Evolutionary conservation across 2,797 vertebrate genomes (phyloP), one percentile per base, ranked within the genome.

Genomic region (Bradypodion ventrale): DNA sequence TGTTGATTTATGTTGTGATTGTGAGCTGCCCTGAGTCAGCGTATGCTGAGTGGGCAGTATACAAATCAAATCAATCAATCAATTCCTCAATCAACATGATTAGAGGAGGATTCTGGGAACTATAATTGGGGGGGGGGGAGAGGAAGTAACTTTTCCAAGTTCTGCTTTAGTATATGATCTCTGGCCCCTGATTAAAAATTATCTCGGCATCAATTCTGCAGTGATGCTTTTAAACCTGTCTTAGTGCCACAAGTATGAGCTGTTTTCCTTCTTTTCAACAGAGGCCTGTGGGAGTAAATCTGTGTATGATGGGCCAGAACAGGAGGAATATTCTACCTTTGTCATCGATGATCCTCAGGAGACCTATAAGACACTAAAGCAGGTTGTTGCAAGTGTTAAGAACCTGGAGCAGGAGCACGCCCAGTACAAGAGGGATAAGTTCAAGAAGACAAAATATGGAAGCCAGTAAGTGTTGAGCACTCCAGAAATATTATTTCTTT

Each of bases 211-310:
- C 5, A 37, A 9, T 63, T 78, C 32, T 49, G 25, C 23, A 25
- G 10, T 75, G 65, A 78, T 60, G 6, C 1, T 65, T 49, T 62
- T 52, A 63, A 37, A 65, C 29, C 35, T 32, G 27, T 68, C 59
- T n/a, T 46, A n/a, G 6, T 10, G 52, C 59, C 12, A 68, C 27
- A 16, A 69, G 7, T 75, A 59, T 27, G 37, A 5, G 25, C 10
- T 85, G 6, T 4, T 35, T 12, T 23, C 40, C 40, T 74, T 82
- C 0, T 0, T 9, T 76, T 1, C 59, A 12, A 5, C 89, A 97
- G 99, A 99, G 97, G 99, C 98, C 83, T 99, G 99, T 44, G 99
- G 99, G 87, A 99, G 99, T 90, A 98, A 97, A 91, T 98, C 98
- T 0, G 99, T 99, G 79, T 99, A 99, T 1, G 98, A 98, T 9